Evolutionary conservation across 2,797 vertebrate species (phyloP).

Genomic region (Buceros bicornis): DNA sequence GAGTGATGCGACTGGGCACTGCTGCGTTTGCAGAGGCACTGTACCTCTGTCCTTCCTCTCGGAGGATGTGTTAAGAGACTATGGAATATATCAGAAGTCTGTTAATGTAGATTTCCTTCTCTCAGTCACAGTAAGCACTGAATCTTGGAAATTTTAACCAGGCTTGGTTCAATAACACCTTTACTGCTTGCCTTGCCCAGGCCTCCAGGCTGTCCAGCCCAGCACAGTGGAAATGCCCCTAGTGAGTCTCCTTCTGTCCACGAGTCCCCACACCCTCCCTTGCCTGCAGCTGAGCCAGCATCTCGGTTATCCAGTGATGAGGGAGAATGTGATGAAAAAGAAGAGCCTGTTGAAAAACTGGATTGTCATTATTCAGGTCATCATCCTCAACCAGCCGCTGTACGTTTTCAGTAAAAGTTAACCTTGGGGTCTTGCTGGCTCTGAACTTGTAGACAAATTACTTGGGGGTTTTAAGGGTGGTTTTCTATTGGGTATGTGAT

Average conservation of each 20-base stretch:
- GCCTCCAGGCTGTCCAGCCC: slow-evolving; percentile 89
- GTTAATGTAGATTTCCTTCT: not conserved
- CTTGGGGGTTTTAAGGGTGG: not conserved
- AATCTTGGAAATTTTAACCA: not conserved
- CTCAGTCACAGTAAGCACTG: not conserved
- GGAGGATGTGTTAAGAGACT: not conserved
- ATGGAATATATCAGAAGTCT: not conserved
- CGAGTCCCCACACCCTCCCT: slow-evolving; percentile 88
- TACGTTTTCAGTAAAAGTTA: slow-evolving; percentile 79
- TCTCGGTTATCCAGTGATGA: slow-evolving; percentile 96
- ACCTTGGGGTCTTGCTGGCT: not conserved
- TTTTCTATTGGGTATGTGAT: not conserved
- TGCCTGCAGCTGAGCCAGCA: slow-evolving; percentile 86
- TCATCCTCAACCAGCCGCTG: slow-evolving; percentile 97
- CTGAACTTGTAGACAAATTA: not conserved
- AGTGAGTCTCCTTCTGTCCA: slow-evolving; percentile 88
- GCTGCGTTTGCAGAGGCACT: not conserved
- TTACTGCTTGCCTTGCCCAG: slow-evolving; percentile 72
- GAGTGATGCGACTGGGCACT: not conserved
- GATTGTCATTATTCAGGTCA: slow-evolving; percentile 99
- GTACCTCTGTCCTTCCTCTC: not conserved
- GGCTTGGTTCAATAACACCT: not conserved
- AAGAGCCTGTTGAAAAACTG: slow-evolving; percentile 95
- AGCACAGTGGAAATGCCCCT: slow-evolving; percentile 86
- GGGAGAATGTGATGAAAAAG: slow-evolving; percentile 96